phyloP scores from a whole-genome alignment of 2,113 vertebrate species.

The Probosciger aterrimus region DNA sequence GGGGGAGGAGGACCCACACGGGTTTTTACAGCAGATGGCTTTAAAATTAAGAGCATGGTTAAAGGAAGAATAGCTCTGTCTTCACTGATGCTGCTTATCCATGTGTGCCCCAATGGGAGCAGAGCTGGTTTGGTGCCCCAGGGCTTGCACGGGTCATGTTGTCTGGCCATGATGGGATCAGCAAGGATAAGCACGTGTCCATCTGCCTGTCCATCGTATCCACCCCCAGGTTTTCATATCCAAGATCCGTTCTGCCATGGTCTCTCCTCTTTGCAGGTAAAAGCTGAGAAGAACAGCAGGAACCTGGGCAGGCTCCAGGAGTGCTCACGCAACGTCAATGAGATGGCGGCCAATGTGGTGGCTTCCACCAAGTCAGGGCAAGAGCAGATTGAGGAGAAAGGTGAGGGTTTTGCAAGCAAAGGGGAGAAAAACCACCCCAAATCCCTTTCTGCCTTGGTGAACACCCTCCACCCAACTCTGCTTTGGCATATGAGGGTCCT shows the following conservation, averaged over 20 bases:
- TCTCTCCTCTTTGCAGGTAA: constrained; percentile 78
- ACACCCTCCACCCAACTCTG: rapidly evolving
- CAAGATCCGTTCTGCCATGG: rapidly evolving
- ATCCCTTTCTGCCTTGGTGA: neutral
- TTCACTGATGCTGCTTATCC: neutral
- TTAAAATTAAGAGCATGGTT: neutral
- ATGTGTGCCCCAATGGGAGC: neutral
- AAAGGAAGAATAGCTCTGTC: neutral
- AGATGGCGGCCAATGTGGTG: constrained; percentile 91
- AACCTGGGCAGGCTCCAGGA: constrained; percentile 87
- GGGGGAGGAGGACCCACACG: neutral
- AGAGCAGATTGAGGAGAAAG: constrained; percentile 91
- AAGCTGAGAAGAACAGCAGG: constrained; percentile 86
- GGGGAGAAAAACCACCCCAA: rapidly evolving
- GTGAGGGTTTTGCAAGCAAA: constrained; percentile 27
- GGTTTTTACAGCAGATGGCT: neutral
- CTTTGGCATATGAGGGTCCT: neutral
- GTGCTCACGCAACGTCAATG: constrained; percentile 89
- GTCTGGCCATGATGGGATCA: neutral
- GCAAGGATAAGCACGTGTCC: neutral
- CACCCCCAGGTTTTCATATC: neutral
- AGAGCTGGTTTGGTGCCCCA: neutral
- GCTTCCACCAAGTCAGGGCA: constrained; percentile 91
- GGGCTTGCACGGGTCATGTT: neutral
- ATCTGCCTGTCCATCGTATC: neutral